Evolutionary conservation across 2,797 vertebrate species (phyloP).

Genomic region (Syngnathus rostellatus): DNA sequence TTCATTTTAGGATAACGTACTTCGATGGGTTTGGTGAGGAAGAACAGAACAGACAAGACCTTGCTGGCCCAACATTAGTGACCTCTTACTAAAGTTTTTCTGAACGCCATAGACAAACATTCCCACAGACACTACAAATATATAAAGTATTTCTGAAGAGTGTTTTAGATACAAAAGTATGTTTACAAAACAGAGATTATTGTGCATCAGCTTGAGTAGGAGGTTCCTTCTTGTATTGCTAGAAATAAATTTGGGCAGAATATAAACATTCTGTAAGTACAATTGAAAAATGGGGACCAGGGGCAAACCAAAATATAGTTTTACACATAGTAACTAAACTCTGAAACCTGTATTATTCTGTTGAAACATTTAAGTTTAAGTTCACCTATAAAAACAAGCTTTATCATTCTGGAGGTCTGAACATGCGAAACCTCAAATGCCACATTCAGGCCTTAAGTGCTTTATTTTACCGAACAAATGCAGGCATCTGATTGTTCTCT

Average conservation of each 20-base stretch:
- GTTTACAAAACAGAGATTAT: not conserved
- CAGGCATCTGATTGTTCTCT: not conserved
- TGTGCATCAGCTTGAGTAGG: not conserved
- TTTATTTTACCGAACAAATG: not conserved
- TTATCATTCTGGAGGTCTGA: not conserved
- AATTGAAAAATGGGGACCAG: not conserved
- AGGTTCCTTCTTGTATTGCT: not conserved
- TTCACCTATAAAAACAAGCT: not conserved
- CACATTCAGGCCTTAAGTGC: not conserved
- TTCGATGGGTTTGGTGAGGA: no score
- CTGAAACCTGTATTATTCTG: not conserved
- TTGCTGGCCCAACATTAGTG: not conserved
- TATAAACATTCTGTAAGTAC: not conserved
- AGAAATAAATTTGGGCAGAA: not conserved
- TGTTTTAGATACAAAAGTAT: not conserved
- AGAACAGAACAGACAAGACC: not conserved
- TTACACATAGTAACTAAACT: not conserved
- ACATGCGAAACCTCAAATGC: constrained; percentile 1
- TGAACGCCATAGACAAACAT: not conserved
- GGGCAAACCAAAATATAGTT: not conserved
- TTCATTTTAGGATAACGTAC: no score
- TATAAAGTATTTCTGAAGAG: not conserved
- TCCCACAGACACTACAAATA: not conserved
- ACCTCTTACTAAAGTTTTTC: not conserved
- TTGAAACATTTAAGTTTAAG: not conserved